These are phyloP conservation scores for Thereva nobilitata DNA, from an alignment of 2,888 invertebrate genomes.

Conservation along the genomic window DNA sequence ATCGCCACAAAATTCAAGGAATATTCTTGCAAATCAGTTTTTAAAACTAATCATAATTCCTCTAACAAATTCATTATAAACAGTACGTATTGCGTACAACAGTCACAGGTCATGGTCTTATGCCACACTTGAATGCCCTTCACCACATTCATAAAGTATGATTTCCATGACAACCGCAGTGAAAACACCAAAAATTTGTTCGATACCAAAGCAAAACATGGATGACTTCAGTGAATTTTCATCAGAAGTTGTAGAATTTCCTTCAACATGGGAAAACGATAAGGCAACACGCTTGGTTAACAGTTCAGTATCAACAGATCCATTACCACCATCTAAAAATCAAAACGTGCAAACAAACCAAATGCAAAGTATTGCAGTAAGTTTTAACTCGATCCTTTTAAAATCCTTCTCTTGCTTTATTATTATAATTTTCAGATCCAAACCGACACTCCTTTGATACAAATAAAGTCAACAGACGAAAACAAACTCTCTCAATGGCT, in stretches of 20 bases:
- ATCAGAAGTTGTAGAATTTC: conserved; percentile 60
- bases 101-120: neutral
- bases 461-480: conserved; percentile 51
- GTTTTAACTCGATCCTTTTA: neutral
- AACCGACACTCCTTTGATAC: conserved; percentile 50
- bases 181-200: neutral
- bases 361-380: conserved; percentile 44
- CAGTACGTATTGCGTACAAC: too few species aligned
- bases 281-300: conserved; percentile 52
- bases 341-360: conserved; percentile 47
- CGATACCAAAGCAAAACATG: conserved; percentile 44
- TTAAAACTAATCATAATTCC: too few species aligned
- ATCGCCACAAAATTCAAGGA: too few species aligned
- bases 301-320: conserved; percentile 51
- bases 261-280: conserved; percentile 57
- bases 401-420: neutral
- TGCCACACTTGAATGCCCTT: neutral
- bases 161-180: conserved; percentile 1
- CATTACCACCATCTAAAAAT: conserved; percentile 45
- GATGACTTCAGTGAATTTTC: conserved; percentile 59
- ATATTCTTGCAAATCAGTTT: too few species aligned
- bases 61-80: too few species aligned
- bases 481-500: conserved; percentile 59
- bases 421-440: conserved; percentile 52
- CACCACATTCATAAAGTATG: neutral